These are phyloP conservation scores for Panurus biarmicus DNA, from an alignment of 2,113 vertebrate genomes.

Conservation along the genomic window DNA sequence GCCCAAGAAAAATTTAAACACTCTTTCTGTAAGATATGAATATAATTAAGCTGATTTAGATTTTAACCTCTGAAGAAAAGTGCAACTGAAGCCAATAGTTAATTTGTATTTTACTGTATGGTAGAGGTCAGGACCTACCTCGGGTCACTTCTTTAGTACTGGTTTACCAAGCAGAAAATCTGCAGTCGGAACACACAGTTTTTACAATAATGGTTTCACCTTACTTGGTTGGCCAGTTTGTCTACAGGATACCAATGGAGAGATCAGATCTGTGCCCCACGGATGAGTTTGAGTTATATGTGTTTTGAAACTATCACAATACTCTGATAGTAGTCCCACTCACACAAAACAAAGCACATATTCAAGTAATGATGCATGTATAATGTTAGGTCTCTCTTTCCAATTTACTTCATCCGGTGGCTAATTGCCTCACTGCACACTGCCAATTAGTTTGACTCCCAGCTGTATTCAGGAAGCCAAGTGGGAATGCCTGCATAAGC, in stretches of 20 bases:
- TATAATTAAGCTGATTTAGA: not conserved
- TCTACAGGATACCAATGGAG: not conserved
- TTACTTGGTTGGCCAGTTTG: not conserved
- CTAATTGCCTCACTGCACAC: conserved; percentile 2
- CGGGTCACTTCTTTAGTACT: not conserved
- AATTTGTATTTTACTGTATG: not conserved
- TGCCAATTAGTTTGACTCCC: conserved; percentile 34
- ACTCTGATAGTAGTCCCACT: not conserved
- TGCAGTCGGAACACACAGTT: rapidly evolving
- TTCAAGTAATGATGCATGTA: not conserved
- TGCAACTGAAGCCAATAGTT: not conserved
- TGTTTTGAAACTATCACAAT: not conserved
- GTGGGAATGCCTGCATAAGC: not conserved
- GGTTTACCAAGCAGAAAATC: not conserved
- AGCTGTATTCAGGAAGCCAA: not conserved
- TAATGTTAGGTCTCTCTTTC: not conserved
- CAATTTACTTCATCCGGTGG: conserved; percentile 5
- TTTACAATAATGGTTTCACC: not conserved
- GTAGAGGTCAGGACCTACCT: not conserved
- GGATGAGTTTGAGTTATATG: not conserved
- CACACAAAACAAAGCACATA: not conserved
- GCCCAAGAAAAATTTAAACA: not conserved
- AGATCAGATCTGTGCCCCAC: not conserved
- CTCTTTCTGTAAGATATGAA: not conserved
- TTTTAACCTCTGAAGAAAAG: not conserved